Evolutionary conservation across 2,797 vertebrate genomes (phyloP), one percentile per base, ranked within the genome.

Genomic region (Avahi laniger): DNA sequence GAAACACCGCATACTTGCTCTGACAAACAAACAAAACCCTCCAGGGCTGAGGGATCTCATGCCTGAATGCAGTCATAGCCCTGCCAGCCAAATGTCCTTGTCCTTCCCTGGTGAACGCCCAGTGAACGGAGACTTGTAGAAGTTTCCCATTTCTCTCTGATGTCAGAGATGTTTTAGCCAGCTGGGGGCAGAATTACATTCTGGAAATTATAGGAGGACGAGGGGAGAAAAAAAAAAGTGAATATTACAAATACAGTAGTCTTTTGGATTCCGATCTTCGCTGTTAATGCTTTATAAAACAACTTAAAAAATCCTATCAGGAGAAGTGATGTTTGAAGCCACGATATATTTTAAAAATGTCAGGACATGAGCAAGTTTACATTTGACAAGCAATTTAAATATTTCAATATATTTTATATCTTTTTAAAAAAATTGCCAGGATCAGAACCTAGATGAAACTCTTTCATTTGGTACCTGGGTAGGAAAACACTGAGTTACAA

Each of bases 181-280:
- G 99, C 99, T 99, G 99, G 99, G 99, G 99, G 99, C 99, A 99
- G 99, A 99, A 99, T 99, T 99, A 99, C 99, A 99, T 99, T 99
- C 99, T 99, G 99, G 98, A 99, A 99, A 99, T 99, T 99, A 99
- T 96, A 98, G 97, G 98, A 59, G 97, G 69, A 94, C 22, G 95
- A 98, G 95, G 86, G 89, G 69, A 95, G 97, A 95, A 97, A 79
- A 96, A 97, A 96, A 97, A 97, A 96, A 83, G 87, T 70, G 97
- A 97, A 96, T 97, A 96, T 97, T 96, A 96, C 96, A 98, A 98
- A 98, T 96, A 95, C 96, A 96, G 95, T 87, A 43, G 79, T 79
- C 91, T 97, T 98, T 97, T 38, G 86, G 90, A 94, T 96, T 95
- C 96, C 97, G 92, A 97, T 38, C 57, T 22, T 97, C 85, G 69